Evolutionary conservation across 1,140 invertebrate genomes (phyloP), one percentile per base, ranked within the genome.

Genomic region (Caenorhabditis remanei): DNA sequence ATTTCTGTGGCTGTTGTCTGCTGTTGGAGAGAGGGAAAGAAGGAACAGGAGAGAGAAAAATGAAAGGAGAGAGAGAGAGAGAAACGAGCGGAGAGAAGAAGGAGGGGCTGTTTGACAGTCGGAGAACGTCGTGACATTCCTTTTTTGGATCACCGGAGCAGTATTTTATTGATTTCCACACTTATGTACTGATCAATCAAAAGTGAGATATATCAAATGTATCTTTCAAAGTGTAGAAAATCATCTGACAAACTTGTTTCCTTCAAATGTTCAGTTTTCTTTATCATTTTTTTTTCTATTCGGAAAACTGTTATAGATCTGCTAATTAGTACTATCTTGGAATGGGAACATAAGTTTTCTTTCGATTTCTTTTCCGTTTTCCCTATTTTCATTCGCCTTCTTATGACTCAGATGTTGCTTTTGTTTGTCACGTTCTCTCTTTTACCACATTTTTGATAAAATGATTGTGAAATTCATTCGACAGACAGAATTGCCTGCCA

Each of bases 41-140:
- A 16, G 50, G 50, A 16, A 53, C 50, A 84, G 46, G 16, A 53
- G 40, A 19, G n/a, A 21, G 55, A 53, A 21, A 24, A 43, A 58
- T 56, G 41, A 40, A 19, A 14, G 48, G 6, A 16, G 21, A 4
- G 14, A 40, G 21, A 4, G 14, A 40, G 48, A 55, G 40, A 21
- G 21, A 14, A 65, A n/a, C 56, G 56, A 11, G 8, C n/a, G n/a
- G 65, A 71, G 48, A 83, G 50, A 55, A 55, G 14, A 58, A 24
- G 79, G 79, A 56, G 48, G 50, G 21, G n/a, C 21, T 58, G 82
- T 41, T 58, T 53, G 48, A n/a, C 41, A 84, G 32, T 21, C 16
- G 61, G 21, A 6, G 14, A 84, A 84, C 53, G 53, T 56, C 53
- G 56, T 58, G 56, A 58, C 56, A 46, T 46, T 48, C 16, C 43